phyloP scores from a whole-genome alignment of 2,113 vertebrate genomes.

The Xyrauchen texanus region DNA sequence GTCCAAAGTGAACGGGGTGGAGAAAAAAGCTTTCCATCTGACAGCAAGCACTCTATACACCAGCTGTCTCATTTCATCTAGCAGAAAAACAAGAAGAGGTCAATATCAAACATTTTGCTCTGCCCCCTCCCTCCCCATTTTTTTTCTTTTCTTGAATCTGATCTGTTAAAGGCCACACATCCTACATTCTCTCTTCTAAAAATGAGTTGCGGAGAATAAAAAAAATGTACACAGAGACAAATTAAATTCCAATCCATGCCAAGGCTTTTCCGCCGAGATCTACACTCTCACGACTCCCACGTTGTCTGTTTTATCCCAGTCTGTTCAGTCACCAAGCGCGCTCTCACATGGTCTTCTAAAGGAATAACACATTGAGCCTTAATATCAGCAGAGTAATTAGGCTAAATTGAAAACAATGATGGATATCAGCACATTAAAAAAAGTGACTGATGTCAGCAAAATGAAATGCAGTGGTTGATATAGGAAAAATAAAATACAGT shows the following conservation, averaged over 20 bases:
- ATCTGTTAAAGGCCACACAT: conserved; percentile 25
- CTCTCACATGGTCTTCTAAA: neutral
- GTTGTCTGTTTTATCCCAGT: conserved; percentile 36
- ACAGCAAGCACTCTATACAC: conserved; percentile 17
- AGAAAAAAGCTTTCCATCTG: conserved; percentile 26
- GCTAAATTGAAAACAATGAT: conserved; percentile 6
- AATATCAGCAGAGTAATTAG: conserved; percentile 30
- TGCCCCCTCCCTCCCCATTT: neutral
- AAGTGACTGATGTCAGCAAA: neutral
- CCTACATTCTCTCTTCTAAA: conserved; percentile 34
- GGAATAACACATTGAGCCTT: conserved; percentile 28
- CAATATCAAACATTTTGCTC: conserved; percentile 39
- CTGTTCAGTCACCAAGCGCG: neutral
- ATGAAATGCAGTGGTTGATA: neutral
- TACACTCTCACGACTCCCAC: conserved; percentile 45
- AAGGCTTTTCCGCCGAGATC: neutral
- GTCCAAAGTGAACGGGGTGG: conserved; percentile 21
- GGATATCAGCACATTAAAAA: neutral
- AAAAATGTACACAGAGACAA: conserved; percentile 19
- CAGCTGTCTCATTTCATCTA: conserved; percentile 39
- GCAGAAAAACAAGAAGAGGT: neutral
- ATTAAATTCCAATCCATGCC: conserved; percentile 36
- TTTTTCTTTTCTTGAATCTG: neutral
- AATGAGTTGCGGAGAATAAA: conserved; percentile 34
- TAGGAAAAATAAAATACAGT: neutral